Evolutionary conservation across 2,797 vertebrate genomes (phyloP), one percentile per base, ranked within the genome.

Genomic region (Sebastes iracundus): DNA sequence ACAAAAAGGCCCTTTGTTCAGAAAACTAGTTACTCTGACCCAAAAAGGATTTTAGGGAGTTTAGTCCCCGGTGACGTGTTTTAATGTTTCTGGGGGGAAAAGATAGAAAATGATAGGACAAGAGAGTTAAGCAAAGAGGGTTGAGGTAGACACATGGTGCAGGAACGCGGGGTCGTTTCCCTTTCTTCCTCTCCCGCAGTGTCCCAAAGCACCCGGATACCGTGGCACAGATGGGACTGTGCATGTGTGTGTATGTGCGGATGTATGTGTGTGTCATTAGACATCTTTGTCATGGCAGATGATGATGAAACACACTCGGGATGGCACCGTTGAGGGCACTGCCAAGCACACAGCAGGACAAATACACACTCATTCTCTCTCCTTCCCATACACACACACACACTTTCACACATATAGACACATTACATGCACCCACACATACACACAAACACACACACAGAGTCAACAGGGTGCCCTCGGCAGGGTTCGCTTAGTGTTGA

Each of bases 271-370:
- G 94, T 93, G 92, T 92, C 94, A 95, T 95, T 95, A 96, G 95
- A 95, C 94, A 94, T 96, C 94, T 96, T 95, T 95, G 95, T 96
- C 95, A 95, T 93, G 89, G 94, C 92, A 94, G 93, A 95, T 93
- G 95, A 96, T 96, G 95, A 96, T 96, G 93, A 95, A 96, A 94
- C 90, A 93, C 90, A 90, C 92, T 93, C 88, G 86, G 93, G 91
- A 93, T 93, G 92, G 94, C 92, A 94, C 93, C 88, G 85, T 93
- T 92, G 93, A 95, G 95, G 95, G 93, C 94, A 93, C 92, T 96
- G 96, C 96, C 96, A 96, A 95, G 92, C 92, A 88, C 95, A 87
- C 95, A 95, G 95, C 94, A 90, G 93, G 95, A 92, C 91, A 91
- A 92, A 93, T 89, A 87, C 92, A 91, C 95, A 93, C 93, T 92